Evolutionary conservation across 2,113 vertebrate species (phyloP).

Genomic region (Rana temporaria): DNA sequence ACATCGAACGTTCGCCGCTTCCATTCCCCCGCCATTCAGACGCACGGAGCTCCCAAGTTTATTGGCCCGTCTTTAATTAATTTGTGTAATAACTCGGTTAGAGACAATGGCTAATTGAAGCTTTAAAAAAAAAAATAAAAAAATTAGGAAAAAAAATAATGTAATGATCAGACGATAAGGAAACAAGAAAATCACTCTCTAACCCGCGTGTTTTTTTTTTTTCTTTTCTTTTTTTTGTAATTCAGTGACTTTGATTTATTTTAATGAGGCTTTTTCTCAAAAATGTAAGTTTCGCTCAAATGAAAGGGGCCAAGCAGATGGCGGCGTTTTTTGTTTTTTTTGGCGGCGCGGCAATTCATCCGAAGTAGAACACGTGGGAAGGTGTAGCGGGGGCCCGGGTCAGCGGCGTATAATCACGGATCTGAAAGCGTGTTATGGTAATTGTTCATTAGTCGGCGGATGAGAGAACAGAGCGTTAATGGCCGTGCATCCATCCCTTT

Average conservation of each 20-base stretch:
- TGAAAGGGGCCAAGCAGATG: slow-evolving; percentile 60
- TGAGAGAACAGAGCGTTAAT: slow-evolving; percentile 22
- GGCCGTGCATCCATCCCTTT: slow-evolving; percentile 11
- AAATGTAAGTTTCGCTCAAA: slow-evolving; percentile 57
- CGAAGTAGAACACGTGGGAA: background rate
- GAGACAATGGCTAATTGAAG: slow-evolving; percentile 72
- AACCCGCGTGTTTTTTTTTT: slow-evolving; percentile 31
- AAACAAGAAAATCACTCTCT: slow-evolving; percentile 5
- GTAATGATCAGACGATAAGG: slow-evolving; percentile 63
- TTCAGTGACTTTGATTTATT: slow-evolving; percentile 63
- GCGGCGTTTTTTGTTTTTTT: slow-evolving; percentile 24
- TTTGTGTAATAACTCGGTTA: slow-evolving; percentile 69
- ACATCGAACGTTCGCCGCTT: background rate
- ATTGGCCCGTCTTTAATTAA: slow-evolving; percentile 69
- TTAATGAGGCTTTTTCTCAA: slow-evolving; percentile 64
- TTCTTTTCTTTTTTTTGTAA: slow-evolving; percentile 36
- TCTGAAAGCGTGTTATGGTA: slow-evolving; percentile 10
- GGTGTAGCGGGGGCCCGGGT: slow-evolving; percentile 11
- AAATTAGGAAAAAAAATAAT: slow-evolving; percentile 57
- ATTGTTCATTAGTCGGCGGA: slow-evolving; percentile 39
- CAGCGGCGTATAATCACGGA: slow-evolving; percentile 6
- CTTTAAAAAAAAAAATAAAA: slow-evolving; percentile 55
- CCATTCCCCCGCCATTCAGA: slow-evolving; percentile 37
- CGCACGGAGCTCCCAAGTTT: slow-evolving; percentile 57
- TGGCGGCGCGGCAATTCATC: slow-evolving; percentile 1